phyloP scores from a whole-genome alignment of 2,113 vertebrate species.

The Chaetorhynchus papuensis region DNA sequence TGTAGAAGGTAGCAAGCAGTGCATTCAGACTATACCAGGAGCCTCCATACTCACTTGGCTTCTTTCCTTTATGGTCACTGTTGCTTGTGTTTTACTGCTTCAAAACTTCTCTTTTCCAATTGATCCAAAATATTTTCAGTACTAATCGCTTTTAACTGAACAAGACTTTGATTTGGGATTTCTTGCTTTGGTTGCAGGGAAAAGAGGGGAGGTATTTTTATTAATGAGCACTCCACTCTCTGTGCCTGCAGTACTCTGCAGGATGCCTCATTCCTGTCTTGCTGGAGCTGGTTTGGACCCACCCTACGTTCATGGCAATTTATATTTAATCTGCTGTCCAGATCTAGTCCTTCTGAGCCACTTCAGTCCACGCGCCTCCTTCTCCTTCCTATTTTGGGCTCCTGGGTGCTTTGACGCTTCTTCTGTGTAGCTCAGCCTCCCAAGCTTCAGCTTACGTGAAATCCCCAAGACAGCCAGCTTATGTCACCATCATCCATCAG shows the following conservation, averaged over 20 bases:
- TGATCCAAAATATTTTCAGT: neutral
- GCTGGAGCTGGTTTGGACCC: neutral
- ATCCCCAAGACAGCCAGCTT: constrained; percentile 38
- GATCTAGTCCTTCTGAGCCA: constrained; percentile 5
- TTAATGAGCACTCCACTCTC: neutral
- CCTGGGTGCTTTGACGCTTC: constrained; percentile 2
- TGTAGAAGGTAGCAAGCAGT: neutral
- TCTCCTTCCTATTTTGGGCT: constrained; percentile 43
- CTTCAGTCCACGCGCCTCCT: neutral
- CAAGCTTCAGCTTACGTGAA: constrained; percentile 25
- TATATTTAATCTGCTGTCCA: constrained; percentile 49
- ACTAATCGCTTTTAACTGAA: neutral
- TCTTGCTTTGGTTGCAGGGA: neutral
- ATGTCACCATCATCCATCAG: constrained; percentile 48
- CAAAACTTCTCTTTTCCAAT: neutral
- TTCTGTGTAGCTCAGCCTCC: neutral
- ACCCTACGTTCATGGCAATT: neutral
- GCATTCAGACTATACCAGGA: neutral
- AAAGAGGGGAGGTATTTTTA: neutral
- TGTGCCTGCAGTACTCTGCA: neutral
- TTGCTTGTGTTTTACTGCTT: neutral
- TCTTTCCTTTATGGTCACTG: neutral
- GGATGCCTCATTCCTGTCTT: neutral
- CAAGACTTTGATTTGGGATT: neutral
- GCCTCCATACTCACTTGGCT: neutral